Evolutionary conservation across 2,113 vertebrate species (phyloP).

Genomic region (Trinectes maculatus): DNA sequence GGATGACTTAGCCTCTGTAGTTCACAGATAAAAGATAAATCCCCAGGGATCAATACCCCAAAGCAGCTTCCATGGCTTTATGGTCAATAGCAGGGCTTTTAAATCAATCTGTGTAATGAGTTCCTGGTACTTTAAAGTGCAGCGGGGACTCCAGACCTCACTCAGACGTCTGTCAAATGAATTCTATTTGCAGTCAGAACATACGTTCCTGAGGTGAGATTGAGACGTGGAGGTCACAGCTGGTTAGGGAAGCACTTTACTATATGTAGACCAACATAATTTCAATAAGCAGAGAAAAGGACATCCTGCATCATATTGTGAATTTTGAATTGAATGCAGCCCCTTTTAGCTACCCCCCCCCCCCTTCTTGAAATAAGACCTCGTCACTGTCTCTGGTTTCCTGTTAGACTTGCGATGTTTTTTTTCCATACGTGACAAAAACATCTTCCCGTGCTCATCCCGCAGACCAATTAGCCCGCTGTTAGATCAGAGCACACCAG

Average conservation of each 20-base stretch:
- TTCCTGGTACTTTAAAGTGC: conserved; percentile 76
- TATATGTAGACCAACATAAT: conserved; percentile 25
- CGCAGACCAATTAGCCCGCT: conserved; percentile 95
- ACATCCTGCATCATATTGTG: conserved; percentile 40
- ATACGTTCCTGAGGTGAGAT: conserved; percentile 55
- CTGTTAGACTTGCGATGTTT: not conserved
- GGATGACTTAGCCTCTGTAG: conserved; percentile 70
- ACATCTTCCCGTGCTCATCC: conserved; percentile 71
- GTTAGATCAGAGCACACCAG: conserved; percentile 96
- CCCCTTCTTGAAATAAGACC: conserved; percentile 36
- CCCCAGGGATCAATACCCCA: conserved; percentile 67
- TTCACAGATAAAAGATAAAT: conserved; percentile 79
- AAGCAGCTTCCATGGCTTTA: conserved; percentile 74
- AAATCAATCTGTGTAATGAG: conserved; percentile 83
- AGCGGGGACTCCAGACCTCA: conserved; percentile 65
- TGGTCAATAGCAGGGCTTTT: conserved; percentile 78
- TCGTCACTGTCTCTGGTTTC: conserved; percentile 48
- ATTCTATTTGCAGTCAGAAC: conserved; percentile 71
- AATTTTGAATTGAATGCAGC: conserved; percentile 53
- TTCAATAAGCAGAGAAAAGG: conserved; percentile 28
- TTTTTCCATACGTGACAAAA: conserved; percentile 53
- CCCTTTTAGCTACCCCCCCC: conserved; percentile 22
- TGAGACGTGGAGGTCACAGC: conserved; percentile 47
- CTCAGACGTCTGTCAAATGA: conserved; percentile 75
- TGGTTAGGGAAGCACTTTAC: conserved; percentile 49